phyloP scores from a whole-genome alignment of 2,113 vertebrate genomes.

The Apus apus region DNA sequence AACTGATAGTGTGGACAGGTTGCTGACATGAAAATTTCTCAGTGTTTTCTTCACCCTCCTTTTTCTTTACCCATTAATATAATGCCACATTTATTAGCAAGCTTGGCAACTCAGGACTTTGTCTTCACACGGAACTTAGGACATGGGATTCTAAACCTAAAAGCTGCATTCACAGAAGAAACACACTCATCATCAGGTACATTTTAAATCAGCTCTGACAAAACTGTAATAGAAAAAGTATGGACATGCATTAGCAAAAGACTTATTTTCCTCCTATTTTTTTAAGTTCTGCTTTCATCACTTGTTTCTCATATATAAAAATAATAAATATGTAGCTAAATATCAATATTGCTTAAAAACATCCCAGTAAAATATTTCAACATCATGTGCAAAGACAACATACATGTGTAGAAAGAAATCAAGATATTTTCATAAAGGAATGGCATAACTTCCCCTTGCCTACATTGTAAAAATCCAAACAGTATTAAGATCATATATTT shows the following conservation, averaged over 20 bases:
- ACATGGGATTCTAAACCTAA: not conserved
- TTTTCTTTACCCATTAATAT: not conserved
- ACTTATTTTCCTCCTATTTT: not conserved
- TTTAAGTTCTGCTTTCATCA: not conserved
- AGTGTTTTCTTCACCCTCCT: not conserved
- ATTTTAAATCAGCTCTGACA: not conserved
- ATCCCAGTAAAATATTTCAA: not conserved
- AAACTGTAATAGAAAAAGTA: not conserved
- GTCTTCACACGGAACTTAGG: not conserved
- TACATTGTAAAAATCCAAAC: not conserved
- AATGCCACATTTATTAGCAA: not conserved
- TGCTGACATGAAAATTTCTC: conserved; percentile 16
- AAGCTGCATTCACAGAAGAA: not conserved
- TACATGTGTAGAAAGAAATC: not conserved
- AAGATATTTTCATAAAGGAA: not conserved
- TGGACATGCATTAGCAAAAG: not conserved
- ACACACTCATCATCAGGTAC: not conserved
- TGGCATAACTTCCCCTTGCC: not conserved
- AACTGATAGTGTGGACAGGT: not conserved
- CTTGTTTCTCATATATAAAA: not conserved
- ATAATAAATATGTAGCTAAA: not conserved
- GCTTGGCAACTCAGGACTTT: not conserved
- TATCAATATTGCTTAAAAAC: not conserved
- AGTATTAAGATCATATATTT: not conserved
- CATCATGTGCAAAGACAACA: not conserved